Base-by-base conservation (phyloP, 2,888 invertebrate species). In the Drosophila anomelani region DNA sequence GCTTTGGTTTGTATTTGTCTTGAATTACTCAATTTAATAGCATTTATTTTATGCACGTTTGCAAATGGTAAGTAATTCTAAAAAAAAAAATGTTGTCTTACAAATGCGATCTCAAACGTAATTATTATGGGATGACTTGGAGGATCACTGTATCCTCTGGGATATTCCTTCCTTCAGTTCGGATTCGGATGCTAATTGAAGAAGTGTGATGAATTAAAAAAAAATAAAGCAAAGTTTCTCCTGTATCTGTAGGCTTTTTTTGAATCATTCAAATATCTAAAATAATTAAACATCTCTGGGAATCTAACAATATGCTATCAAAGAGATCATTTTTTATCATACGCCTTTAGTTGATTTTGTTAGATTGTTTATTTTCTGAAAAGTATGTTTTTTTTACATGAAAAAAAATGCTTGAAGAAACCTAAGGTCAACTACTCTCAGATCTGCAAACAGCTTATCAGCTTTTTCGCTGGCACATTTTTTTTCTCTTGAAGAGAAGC, bases 291-390 rank as follows among this genome's bases (percentile, higher is more conserved):
- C 7, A 44, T 23, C 1, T 3, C 26, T 4, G 26, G 4, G 8
- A 47, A 29, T 32, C 4, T 1, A 7, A 17, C 17, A 32, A 17
- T 17, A 1, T 17, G 32, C 32, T 13, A 1, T 9, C 8, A 49
- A 49, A 49, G 49, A 49, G 49, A 49, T 49, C 32, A 49, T 49
- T 49, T 49, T 17, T 32, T 49, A 49, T 49, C 49, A 13, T 10
- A 10, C 1, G 49, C 2, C 9, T 34, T 13, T 8, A 13, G 13
- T 13, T 32, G 4, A 12, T 3, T n/a, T 29, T 0, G 4, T 26
- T n/a, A 6, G 3, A 47, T 1, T 32, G 12, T 10, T 17, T 29
- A 26, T 26, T 4, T 26, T 26, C 26, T 26, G 4, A 26, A 26
- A 26, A 26, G 4, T 26, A 26, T 26, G 26, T 26, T 26, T 26